Percentiles rank a stretch among this genome's conserved stretches.
Conservation (phyloP, 1,140 invertebrate species). For the Megalopta genalis region DNA sequence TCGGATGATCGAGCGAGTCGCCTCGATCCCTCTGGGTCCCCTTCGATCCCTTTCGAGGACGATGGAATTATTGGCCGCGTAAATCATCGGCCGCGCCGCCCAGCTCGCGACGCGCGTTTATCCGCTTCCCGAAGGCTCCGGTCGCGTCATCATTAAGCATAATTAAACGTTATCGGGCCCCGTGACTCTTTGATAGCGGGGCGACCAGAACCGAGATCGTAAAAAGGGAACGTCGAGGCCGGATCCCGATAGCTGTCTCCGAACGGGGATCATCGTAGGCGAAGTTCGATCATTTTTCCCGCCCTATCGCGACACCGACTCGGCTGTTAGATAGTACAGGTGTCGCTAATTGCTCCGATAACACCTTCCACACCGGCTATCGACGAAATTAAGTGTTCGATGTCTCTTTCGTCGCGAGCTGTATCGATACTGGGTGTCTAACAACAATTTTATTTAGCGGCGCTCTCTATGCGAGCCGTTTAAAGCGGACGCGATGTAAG, state of each 20-base stretch:
- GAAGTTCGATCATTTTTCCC: slow-evolving; percentile 19
- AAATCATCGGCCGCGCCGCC: slow-evolving; percentile 34
- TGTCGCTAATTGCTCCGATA: slow-evolving; percentile 59
- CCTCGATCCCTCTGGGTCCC: no score
- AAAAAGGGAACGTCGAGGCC: neutral
- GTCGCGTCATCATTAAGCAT: slow-evolving; percentile 31
- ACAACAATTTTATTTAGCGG: no score
- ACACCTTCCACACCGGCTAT: slow-evolving; percentile 33
- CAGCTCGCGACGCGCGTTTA: slow-evolving; percentile 32
- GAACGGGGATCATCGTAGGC: slow-evolving; percentile 34
- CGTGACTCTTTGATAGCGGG: slow-evolving; percentile 2
- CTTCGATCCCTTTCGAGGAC: neutral
- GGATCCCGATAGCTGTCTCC: neutral
- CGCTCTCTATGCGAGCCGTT: no score
- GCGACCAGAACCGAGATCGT: neutral
- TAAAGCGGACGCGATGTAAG: no score
- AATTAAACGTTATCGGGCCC: slow-evolving; percentile 41
- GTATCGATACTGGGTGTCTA: neutral
- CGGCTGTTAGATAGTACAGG: slow-evolving; percentile 40
- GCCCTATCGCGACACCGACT: neutral
- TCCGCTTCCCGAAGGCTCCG: slow-evolving; percentile 15
- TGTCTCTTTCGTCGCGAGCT: slow-evolving; percentile 1
- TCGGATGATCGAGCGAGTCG: no score
- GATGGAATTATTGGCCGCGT: slow-evolving; percentile 12
- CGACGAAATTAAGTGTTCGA: slow-evolving; percentile 33